phyloP scores from a whole-genome alignment of 35 echinoderm and acorn worm genomes.

The Acanthaster planci region DNA sequence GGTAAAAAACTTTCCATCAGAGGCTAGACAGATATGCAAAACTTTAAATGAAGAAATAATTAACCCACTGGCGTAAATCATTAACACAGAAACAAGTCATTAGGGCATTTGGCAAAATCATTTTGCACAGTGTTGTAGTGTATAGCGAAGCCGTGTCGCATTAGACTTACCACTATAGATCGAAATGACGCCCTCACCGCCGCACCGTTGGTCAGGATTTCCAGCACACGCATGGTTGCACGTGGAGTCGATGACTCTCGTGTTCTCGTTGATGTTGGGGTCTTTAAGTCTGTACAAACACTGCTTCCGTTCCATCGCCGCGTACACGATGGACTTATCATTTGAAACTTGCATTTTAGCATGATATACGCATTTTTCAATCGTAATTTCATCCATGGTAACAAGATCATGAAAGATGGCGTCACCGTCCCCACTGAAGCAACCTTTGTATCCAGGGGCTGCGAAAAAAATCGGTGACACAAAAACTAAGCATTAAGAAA shows the following conservation, averaged over 20 bases:
- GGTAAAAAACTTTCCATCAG: too few species aligned
- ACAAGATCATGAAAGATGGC: neutral
- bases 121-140: too few species aligned
- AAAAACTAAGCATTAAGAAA: too few species aligned
- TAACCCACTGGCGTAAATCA: too few species aligned
- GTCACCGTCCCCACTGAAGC: neutral
- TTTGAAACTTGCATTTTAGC: neutral
- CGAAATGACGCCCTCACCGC: neutral
- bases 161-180: neutral
- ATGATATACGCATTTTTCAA: neutral
- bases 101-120: too few species aligned
- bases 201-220: neutral
- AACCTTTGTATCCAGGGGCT: constrained; percentile 4
- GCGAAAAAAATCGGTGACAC: too few species aligned
- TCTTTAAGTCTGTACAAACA: neutral
- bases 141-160: too few species aligned
- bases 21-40: too few species aligned
- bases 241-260: neutral
- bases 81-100: too few species aligned
- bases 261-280: neutral
- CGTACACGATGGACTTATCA: neutral
- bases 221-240: neutral
- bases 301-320: neutral
- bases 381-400: neutral
- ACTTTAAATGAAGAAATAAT: too few species aligned